Conservation (phyloP, 2,113 vertebrate species). For the Ammodytes marinus region DNA sequence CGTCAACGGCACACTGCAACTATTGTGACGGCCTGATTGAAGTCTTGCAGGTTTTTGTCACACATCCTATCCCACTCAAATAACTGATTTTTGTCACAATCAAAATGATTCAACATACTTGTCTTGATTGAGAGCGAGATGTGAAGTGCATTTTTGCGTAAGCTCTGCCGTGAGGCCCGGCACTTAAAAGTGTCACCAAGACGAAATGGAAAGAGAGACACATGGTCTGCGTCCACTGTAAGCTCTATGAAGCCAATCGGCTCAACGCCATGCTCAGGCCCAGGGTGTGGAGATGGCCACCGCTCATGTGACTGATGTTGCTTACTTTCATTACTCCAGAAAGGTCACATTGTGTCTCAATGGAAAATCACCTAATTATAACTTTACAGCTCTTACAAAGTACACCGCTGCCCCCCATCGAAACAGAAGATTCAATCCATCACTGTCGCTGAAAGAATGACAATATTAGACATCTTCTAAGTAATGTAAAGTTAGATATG, state of each 20-base stretch:
- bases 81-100: conserved; percentile 44
- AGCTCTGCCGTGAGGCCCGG: conserved; percentile 12
- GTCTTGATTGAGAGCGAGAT: conserved; percentile 38
- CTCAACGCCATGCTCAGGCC: conserved; percentile 66
- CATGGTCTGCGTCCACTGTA: conserved; percentile 56
- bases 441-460: conserved; percentile 19
- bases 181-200: conserved; percentile 39
- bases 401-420: conserved; percentile 30
- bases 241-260: conserved; percentile 67
- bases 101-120: conserved; percentile 51
- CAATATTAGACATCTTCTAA: not conserved
- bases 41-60: conserved; percentile 22
- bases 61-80: conserved; percentile 12
- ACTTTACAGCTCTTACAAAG: conserved; percentile 74
- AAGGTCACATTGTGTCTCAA: conserved; percentile 82
- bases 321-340: conserved; percentile 79
- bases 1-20: conserved; percentile 39
- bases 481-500: not conserved
- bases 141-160: conserved; percentile 9
- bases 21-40: conserved; percentile 48
- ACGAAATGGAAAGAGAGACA: conserved; percentile 66
- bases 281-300: conserved; percentile 58
- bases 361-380: conserved; percentile 83
- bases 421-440: conserved; percentile 39
- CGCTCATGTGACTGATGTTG: conserved; percentile 74